Base-by-base conservation (phyloP, 2,797 vertebrate species). In the Nyctalus aviator region DNA sequence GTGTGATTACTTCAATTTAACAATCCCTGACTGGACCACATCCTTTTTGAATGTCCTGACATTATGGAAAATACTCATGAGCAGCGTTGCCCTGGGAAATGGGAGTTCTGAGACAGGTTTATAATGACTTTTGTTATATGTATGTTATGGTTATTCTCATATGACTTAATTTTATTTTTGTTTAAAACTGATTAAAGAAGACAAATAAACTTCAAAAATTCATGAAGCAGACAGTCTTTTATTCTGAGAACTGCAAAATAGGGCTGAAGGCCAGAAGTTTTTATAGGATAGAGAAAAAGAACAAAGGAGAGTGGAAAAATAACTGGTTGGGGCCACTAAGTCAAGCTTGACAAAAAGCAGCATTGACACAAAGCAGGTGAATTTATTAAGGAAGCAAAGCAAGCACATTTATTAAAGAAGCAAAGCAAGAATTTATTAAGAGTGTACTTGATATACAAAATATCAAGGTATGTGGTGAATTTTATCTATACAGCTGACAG, bases 401-500 rank as follows among this genome's bases (percentile, higher is more conserved):
- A 18, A 64, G 30, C 30, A n/a, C 17, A n/a, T 64, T n/a, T 64
- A 64, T 64, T 64, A 64, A 64, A n/a, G 30, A 64, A 64, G 62
- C 62, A 64, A n/a, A n/a, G 62, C 62, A 64, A 64, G 62, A 64
- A n/a, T 64, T 64, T 18, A 64, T 64, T 64, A 64, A 64, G 30
- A n/a, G 15, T 64, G 30, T 8, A n/a, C 53, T 55, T 55, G 50
- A 95, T 62, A 75, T 12, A 78, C 93, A 92, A 46, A 91, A 88
- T 68, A 10, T 11, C 35, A 77, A 92, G 32, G 3, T 94, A 62
- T 8, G 12, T 69, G 4, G 10, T 66, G 4, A 32, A 89, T 90
- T 96, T 95, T 92, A 94, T 97, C 93, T 92, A 18, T 71, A 92
- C 46, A 92, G n/a, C 48, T 95, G 46, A 57, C 25, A 96, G 81